A percentile compares a stretch with the other conserved stretches of the same genome.
These are phyloP conservation scores for Blastomussa wellsi DNA, from an alignment of 92 coral and sea anemone species.

Conservation along the genomic window DNA sequence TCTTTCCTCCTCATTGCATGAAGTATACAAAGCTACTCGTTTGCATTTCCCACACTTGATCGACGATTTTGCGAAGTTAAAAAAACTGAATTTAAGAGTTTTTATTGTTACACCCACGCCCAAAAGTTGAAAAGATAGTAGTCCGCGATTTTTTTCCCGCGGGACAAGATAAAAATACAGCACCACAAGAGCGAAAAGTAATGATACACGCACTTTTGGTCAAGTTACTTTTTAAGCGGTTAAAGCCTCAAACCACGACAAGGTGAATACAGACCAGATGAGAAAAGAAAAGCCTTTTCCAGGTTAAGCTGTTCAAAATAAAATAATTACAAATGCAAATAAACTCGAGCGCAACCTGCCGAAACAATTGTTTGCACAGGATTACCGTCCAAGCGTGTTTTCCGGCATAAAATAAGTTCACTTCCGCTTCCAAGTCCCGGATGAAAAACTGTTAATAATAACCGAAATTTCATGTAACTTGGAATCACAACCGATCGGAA, in stretches of 20 bases:
- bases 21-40: neutral
- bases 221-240: neutral
- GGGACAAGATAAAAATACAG: neutral
- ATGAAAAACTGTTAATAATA: neutral
- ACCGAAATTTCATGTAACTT: neutral
- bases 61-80: neutral
- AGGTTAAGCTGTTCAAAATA: neutral
- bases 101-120: neutral
- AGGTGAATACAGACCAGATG: neutral
- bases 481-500: neutral
- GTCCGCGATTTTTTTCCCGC: neutral
- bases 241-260: neutral
- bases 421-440: conserved; percentile 29
- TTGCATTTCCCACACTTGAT: neutral
- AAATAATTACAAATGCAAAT: neutral
- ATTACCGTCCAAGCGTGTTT: neutral
- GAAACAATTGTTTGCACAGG: neutral
- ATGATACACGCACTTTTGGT: neutral
- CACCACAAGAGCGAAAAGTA: neutral
- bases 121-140: neutral
- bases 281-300: neutral
- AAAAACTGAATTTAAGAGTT: neutral
- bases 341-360: neutral
- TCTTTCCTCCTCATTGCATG: neutral
- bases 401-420: neutral